A percentile compares a stretch with the other conserved stretches of the same genome.
These are phyloP conservation scores for Chloebia gouldiae DNA, from an alignment of 2,113 vertebrate genomes.

Conservation along the genomic window DNA sequence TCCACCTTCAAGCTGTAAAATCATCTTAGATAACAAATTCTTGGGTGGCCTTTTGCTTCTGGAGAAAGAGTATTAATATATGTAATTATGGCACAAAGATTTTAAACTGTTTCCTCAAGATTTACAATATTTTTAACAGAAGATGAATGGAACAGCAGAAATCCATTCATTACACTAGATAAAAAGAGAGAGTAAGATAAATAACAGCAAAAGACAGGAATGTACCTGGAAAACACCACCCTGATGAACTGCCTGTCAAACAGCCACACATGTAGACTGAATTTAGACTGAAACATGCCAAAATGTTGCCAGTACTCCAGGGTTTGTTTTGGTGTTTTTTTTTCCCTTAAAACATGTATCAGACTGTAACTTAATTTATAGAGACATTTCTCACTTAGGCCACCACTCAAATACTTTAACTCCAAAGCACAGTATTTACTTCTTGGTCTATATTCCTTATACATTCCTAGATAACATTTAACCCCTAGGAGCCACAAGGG, in stretches of 20 bases:
- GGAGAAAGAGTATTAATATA: not conserved
- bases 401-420: constrained; percentile 3
- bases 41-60: not conserved
- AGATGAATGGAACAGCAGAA: not conserved
- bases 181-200: not conserved
- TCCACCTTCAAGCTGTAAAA: not conserved
- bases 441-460: not conserved
- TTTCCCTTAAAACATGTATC: not conserved
- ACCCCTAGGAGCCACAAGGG: not conserved
- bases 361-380: not conserved
- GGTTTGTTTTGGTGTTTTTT: not conserved
- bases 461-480: constrained; percentile 30
- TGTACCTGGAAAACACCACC: not conserved
- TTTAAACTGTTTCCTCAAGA: not conserved
- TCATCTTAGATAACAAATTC: not conserved
- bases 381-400: constrained; percentile 11
- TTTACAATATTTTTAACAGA: not conserved
- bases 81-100: not conserved
- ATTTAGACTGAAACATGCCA: not conserved
- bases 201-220: not conserved
- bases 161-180: not conserved
- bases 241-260: not conserved
- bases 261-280: not conserved
- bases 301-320: not conserved
- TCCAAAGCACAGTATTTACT: not conserved